phyloP scores from a whole-genome alignment of 2,888 invertebrate species.

The Xylophagus ater region DNA sequence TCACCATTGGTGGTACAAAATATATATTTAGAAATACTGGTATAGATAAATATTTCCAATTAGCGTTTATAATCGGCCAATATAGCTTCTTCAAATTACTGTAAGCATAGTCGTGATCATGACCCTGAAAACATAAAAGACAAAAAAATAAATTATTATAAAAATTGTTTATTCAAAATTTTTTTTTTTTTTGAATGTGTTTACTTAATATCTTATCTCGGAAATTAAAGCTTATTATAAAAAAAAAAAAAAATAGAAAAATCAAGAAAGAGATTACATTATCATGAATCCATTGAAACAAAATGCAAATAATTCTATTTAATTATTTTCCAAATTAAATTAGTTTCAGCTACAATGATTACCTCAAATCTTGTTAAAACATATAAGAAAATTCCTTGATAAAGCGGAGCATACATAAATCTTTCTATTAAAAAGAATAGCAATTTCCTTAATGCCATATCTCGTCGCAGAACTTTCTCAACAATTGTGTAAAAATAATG shows the following conservation, averaged over 20 bases:
- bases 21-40: constrained; percentile 63
- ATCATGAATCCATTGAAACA: no score
- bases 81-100: constrained; percentile 54
- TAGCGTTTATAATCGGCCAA: constrained; percentile 53
- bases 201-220: no score
- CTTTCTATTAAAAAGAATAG: constrained; percentile 59
- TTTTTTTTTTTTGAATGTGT: no score
- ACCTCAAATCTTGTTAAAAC: constrained; percentile 62
- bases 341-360: no score
- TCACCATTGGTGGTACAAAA: constrained; percentile 66
- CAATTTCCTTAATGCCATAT: constrained; percentile 44
- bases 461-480: constrained; percentile 49
- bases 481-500: constrained; percentile 62
- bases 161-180: no score
- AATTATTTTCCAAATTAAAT: no score
- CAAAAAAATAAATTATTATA: neutral
- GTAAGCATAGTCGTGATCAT: constrained; percentile 52
- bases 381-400: constrained; percentile 63
- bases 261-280: no score
- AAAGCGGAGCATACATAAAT: constrained; percentile 57
- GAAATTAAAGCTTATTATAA: no score
- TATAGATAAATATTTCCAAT: constrained; percentile 66
- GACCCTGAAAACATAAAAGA: constrained; percentile 42
- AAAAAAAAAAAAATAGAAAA: no score
- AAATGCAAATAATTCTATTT: no score